These are phyloP conservation scores for Tyrophagus putrescentiae DNA, from an alignment of 1,140 invertebrate genomes.

Conservation along the genomic window DNA sequence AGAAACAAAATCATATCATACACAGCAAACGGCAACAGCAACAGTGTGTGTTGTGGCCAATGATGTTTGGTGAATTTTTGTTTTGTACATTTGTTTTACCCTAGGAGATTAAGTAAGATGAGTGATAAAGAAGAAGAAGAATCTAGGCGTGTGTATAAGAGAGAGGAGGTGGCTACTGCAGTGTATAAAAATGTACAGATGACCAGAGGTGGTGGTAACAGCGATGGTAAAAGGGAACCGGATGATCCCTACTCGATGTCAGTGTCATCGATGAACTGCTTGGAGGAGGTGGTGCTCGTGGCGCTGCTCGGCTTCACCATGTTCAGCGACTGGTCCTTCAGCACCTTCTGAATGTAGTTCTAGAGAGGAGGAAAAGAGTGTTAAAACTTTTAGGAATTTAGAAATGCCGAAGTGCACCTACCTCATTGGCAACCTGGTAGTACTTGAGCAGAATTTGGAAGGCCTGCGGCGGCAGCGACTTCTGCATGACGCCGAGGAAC, in stretches of 20 bases:
- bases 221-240: not conserved
- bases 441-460: constrained; percentile 71
- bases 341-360: constrained; percentile 3
- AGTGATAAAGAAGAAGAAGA: not conserved
- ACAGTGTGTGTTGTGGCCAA: too few species aligned
- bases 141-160: not conserved
- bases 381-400: not conserved
- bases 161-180: not conserved
- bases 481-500: constrained; percentile 77
- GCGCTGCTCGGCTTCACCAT: too few species aligned
- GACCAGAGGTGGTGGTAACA: too few species aligned
- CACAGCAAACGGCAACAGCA: too few species aligned
- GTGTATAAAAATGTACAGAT: not conserved
- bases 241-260: not conserved
- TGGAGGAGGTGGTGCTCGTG: not conserved
- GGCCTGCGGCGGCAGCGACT: constrained; percentile 77
- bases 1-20: too few species aligned
- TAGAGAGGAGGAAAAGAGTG: not conserved
- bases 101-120: not conserved
- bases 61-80: too few species aligned
- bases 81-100: not conserved
- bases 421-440: constrained; percentile 50
- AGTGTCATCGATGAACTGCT: constrained; percentile 2
- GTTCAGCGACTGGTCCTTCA: not conserved
- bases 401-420: constrained; percentile 27